Evolutionary conservation across 2,888 invertebrate species (phyloP).

Genomic region (Escarpia spicata): DNA sequence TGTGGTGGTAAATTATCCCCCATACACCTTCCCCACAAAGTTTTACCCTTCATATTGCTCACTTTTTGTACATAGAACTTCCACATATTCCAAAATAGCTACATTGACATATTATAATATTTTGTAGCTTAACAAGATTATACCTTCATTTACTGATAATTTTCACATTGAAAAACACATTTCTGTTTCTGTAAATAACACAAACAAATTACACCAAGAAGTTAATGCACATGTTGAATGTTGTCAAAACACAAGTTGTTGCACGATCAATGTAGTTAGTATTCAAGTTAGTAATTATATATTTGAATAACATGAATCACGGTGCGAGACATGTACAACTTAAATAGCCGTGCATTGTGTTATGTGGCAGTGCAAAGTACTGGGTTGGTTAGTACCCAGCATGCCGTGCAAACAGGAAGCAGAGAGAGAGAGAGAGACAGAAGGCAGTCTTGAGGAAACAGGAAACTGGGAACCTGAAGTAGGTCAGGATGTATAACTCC

Average conservation of each 20-base stretch:
- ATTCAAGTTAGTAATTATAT: not conserved
- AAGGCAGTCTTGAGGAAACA: not conserved
- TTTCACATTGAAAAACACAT: not conserved
- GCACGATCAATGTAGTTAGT: not conserved
- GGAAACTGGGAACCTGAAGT: not conserved
- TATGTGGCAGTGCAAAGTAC: not conserved
- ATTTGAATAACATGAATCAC: not conserved
- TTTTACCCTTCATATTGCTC: no score
- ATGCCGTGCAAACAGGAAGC: not conserved
- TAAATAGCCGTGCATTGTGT: not conserved
- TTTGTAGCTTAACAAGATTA: not conserved
- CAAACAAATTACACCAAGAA: not conserved
- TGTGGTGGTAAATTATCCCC: not conserved
- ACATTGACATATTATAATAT: not conserved
- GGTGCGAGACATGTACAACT: not conserved
- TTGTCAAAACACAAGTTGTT: not conserved
- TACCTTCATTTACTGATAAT: not conserved
- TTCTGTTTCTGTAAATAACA: not conserved
- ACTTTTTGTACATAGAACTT: no score
- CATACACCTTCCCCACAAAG: not conserved
- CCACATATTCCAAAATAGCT: not conserved
- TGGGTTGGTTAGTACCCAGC: not conserved
- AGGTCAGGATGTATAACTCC: not conserved
- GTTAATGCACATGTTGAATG: not conserved
- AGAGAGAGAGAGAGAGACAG: not conserved